Percentiles rank a stretch among this genome's conserved stretches.
phyloP scores from a whole-genome alignment of 2,797 vertebrate species.

The Sarcophilus harrisii region DNA sequence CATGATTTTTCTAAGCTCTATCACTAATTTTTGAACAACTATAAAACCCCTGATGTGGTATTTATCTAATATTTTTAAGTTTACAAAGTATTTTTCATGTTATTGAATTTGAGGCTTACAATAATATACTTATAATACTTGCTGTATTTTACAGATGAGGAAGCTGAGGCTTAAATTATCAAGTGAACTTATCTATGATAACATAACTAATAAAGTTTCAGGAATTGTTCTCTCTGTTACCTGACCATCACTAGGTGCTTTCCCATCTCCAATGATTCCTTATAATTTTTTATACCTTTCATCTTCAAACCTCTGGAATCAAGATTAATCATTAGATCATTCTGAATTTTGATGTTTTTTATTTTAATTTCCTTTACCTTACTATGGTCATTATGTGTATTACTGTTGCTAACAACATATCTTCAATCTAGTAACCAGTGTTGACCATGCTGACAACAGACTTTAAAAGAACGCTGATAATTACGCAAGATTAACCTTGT shows the following conservation, averaged over 20 bases:
- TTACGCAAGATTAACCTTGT: not conserved
- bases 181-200: not conserved
- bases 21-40: not conserved
- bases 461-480: constrained; percentile 26
- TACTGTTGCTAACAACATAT: constrained; percentile 11
- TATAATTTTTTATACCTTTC: not conserved
- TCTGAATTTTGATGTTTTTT: not conserved
- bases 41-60: not conserved
- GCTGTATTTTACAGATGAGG: not conserved
- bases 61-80: not conserved
- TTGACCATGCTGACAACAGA: constrained; percentile 17
- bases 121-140: not conserved
- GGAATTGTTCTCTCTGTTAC: not conserved
- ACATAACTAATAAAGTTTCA: not conserved
- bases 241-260: not conserved
- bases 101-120: not conserved
- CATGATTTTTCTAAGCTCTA: not conserved
- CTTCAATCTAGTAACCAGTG: constrained; percentile 50
- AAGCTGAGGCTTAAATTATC: not conserved
- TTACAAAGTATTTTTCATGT: not conserved
- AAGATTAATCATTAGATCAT: not conserved
- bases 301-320: not conserved
- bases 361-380: not conserved
- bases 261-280: not conserved
- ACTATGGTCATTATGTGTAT: not conserved